A percentile compares a stretch with the other conserved stretches of the same genome.
These are phyloP conservation scores for Oreohelix idahoensis DNA, from an alignment of 1,140 invertebrate species.

Conservation along the genomic window DNA sequence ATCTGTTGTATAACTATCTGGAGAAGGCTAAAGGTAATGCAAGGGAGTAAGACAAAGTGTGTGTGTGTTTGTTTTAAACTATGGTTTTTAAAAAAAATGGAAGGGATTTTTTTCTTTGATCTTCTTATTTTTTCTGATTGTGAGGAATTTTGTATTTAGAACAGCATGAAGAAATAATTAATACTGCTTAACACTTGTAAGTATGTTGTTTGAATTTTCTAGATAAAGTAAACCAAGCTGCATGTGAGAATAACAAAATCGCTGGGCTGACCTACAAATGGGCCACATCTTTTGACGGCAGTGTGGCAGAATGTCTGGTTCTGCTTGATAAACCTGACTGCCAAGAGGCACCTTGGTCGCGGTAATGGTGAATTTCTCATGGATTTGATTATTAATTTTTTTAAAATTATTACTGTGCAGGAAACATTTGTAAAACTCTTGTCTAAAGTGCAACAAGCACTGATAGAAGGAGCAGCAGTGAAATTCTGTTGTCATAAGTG, in stretches of 20 bases:
- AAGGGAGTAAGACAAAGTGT: background rate
- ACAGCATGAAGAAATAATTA: no score
- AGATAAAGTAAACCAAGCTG: slow-evolving; percentile 54
- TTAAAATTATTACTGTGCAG: no score
- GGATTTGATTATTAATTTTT: background rate
- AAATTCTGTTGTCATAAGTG: no score
- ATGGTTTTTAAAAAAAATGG: no score
- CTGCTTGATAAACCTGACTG: slow-evolving; percentile 61
- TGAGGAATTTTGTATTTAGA: no score
- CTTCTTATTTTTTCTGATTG: no score
- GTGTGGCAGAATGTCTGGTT: slow-evolving; percentile 67
- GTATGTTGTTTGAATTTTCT: slow-evolving; percentile 25
- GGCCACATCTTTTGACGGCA: slow-evolving; percentile 68
- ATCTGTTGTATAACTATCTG: slow-evolving; percentile 65
- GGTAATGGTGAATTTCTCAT: background rate
- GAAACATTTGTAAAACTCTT: no score
- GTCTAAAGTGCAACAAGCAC: no score
- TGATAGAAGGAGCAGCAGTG: no score
- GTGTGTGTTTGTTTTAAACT: background rate
- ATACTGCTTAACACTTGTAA: no score
- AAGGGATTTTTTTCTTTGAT: no score
- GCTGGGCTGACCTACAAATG: slow-evolving; percentile 60
- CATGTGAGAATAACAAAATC: slow-evolving; percentile 53
- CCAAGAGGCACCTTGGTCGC: slow-evolving; percentile 66
- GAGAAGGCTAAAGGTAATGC: slow-evolving; percentile 65